Conservation (phyloP, 2,113 vertebrate species). For the Saimiri boliviensis region DNA sequence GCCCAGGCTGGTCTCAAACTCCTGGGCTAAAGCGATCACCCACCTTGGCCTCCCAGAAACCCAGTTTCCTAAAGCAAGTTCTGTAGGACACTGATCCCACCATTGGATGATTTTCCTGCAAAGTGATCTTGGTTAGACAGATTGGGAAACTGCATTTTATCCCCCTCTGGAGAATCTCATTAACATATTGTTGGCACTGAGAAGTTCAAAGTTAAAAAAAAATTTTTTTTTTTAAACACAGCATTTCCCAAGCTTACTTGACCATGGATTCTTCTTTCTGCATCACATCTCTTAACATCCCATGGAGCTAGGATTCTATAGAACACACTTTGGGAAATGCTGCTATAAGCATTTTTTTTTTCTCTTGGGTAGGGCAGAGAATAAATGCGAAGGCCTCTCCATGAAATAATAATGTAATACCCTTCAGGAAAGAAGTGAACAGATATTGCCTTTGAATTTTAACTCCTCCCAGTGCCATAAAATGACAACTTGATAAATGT, state of each 20-base stretch:
- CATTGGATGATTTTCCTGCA: neutral
- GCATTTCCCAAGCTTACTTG: slow-evolving; percentile 19
- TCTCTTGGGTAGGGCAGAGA: neutral
- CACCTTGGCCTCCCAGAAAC: neutral
- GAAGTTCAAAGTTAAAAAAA: slow-evolving; percentile 14
- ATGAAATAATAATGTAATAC: neutral
- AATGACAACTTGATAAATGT: neutral
- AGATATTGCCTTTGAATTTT: neutral
- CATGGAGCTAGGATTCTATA: neutral
- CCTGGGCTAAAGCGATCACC: too few relatives aligned
- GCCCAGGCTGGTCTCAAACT: too few relatives aligned
- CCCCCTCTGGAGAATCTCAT: neutral
- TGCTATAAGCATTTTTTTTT: neutral
- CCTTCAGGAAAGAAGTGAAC: neutral
- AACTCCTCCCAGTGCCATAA: neutral
- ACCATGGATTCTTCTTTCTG: neutral
- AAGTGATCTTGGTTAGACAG: neutral
- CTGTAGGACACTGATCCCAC: neutral
- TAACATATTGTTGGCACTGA: neutral
- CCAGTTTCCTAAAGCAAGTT: neutral
- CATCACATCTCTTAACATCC: neutral
- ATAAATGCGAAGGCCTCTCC: neutral
- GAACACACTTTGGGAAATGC: slow-evolving; percentile 8
- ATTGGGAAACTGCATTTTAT: neutral
- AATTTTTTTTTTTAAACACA: neutral